Base-by-base conservation (phyloP, 2,797 vertebrate genomes). In the Odontamblyopus rebecca region DNA sequence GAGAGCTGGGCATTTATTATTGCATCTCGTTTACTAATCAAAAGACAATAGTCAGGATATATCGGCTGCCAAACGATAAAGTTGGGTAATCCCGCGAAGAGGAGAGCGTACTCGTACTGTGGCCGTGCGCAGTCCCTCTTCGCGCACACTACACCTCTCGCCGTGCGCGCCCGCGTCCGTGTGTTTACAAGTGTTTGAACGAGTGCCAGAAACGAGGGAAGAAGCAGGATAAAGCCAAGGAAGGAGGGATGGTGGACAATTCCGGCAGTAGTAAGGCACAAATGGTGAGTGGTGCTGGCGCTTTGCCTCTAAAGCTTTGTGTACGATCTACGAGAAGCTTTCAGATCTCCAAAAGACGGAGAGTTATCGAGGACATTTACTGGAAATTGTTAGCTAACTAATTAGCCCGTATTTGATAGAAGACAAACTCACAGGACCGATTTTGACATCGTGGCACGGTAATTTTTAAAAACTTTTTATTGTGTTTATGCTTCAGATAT, bases 231-330 rank as follows among this genome's bases (percentile, higher is more conserved):
- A 79, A 78, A 81, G 61, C 73, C 79, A 29, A 85, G 77, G 83
- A 85, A 91, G 88, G 89, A 94, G 94, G 93, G 91, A 95, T 94
- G 93, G 93, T 94, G 90, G 94, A 95, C 82, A 95, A 95, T 75
- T 93, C 93, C 78, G 86, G 91, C 88, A 90, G 91, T 67, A 92
- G 92, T 82, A 94, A 93, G 89, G 90, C 93, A 63, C 93, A 94
- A 80, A 95, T 93, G 93, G 94, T 95, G 91, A 95, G 93, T 91
- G 63, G 63, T 29, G 75, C 41, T 80, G 68, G 50, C 51, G 65
- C 41, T 61, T 12, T 66, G 73, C 67, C 59, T 68, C 27, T 3
- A 27, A 53, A 32, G 27, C 29, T 61, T 7, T 32, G 7, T 61
- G 0, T 16, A 35, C 51, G n/a, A 3, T 57, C 67, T 7, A 18